A percentile compares a stretch with the other conserved stretches of the same genome.
These are phyloP conservation scores for Pelecanus crispus DNA, from an alignment of 2,113 vertebrate species.

Conservation along the genomic window DNA sequence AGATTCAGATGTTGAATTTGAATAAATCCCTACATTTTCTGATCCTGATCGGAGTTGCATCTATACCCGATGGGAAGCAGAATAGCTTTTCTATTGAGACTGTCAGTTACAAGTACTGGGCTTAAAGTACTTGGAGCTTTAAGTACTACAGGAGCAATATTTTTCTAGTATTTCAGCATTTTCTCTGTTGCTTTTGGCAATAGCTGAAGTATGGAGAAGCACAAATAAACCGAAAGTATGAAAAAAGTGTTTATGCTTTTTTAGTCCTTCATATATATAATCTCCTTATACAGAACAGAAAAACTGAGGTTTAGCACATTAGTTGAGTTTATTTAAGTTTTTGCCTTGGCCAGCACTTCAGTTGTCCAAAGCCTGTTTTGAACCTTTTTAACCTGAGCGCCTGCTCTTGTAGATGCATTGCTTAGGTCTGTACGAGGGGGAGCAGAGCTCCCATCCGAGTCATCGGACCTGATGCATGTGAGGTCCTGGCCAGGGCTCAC, in stretches of 20 bases:
- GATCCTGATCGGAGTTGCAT: background rate
- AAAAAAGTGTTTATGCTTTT: conserved; percentile 24
- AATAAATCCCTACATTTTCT: background rate
- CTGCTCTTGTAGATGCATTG: background rate
- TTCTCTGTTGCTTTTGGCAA: conserved; percentile 41
- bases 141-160: background rate
- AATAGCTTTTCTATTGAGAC: background rate
- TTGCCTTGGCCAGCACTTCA: background rate
- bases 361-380: background rate
- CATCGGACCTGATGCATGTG: fast-evolving
- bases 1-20: background rate
- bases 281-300: conserved; percentile 1
- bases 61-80: background rate
- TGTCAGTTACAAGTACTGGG: background rate
- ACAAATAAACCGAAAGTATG: background rate
- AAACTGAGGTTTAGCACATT: conserved; percentile 44
- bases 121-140: background rate
- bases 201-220: background rate
- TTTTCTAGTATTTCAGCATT: conserved; percentile 38
- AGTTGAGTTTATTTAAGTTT: conserved; percentile 30
- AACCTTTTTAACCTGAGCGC: background rate
- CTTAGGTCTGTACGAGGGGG: background rate
- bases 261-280: conserved; percentile 1
- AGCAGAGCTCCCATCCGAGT: background rate
- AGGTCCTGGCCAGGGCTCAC: background rate